Evolutionary conservation across 2,888 invertebrate genomes (phyloP), one percentile per base, ranked within the genome.

Genomic region (Ormia ochracea): DNA sequence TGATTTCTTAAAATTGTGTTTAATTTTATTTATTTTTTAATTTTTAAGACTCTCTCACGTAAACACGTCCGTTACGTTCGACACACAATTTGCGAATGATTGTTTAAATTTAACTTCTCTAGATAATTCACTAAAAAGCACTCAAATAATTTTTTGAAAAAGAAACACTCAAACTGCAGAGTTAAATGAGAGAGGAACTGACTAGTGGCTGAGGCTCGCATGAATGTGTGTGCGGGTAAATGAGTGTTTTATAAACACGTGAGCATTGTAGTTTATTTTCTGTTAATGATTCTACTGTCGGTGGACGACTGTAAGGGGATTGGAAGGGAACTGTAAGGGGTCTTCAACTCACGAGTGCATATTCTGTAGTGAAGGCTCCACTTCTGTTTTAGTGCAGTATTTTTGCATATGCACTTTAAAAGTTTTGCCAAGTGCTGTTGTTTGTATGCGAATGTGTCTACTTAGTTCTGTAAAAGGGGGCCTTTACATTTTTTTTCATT

Each of bases 41-140:
- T 66, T 48, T 12, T 54, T 45, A 72, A 50, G 28, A 83, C 82
- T 84, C 83, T 86, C 87, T 85, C 83, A 83, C 75, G 78, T 45
- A 81, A 83, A 82, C 82, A 81, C 77, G 82, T 89, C 89, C 89
- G 89, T 85, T 87, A 85, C 86, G 85, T 85, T 87, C 86, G 88
- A 89, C 87, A 88, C 87, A 86, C 88, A 86, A 88, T 87, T 88
- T 88, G 87, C 88, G 89, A 89, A 88, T 89, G 89, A 89, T 87
- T 86, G 84, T 85, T 84, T 56, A 50, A 63, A 26, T 72, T 73
- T 23, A 52, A 56, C 61, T 50, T 31, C 76, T 79, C 79, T 65
- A 63, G 45, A 50, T 63, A 45, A 56, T 73, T 66, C 43, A 70
- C 33, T 52, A 54, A 73, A 83, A 81, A 81, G 69, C 76, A 76